These are phyloP conservation scores for Ellobium chinense DNA, from an alignment of 2,888 invertebrate species.

Conservation along the genomic window DNA sequence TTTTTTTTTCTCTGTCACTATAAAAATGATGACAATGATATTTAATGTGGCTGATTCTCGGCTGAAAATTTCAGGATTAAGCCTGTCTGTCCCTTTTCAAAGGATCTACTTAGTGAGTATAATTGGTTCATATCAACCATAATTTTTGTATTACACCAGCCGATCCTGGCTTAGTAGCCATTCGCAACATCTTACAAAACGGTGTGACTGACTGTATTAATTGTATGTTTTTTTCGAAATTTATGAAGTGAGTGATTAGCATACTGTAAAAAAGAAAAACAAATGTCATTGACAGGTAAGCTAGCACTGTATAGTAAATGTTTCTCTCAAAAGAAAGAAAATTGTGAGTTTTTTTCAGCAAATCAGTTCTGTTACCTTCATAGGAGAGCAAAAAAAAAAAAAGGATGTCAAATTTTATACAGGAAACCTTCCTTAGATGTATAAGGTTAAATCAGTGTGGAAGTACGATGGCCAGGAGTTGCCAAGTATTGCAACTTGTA, in stretches of 20 bases:
- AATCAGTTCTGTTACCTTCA: too few relatives aligned
- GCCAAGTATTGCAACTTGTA: too few relatives aligned
- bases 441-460: too few relatives aligned
- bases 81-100: conserved; percentile 50
- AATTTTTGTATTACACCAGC: conserved; percentile 51
- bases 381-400: too few relatives aligned
- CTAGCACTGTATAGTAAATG: neutral
- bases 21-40: conserved; percentile 38
- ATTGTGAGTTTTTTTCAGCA: too few relatives aligned
- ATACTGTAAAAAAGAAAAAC: too few relatives aligned
- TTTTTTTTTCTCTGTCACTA: conserved; percentile 30
- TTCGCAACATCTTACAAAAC: conserved; percentile 46
- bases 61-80: conserved; percentile 51
- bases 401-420: too few relatives aligned
- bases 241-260: too few relatives aligned
- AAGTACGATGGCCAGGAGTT: too few relatives aligned
- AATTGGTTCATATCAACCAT: conserved; percentile 51
- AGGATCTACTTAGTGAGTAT: conserved; percentile 51
- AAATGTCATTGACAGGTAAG: conserved; percentile 25
- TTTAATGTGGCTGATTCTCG: conserved; percentile 49
- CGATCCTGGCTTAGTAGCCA: conserved; percentile 50
- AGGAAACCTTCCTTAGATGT: too few relatives aligned
- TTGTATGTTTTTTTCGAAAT: conserved; percentile 9
- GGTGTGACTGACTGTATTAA: conserved; percentile 45
- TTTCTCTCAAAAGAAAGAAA: neutral